Base-by-base conservation (phyloP, 2,113 vertebrate species). In the Mionectes macconnelli region DNA sequence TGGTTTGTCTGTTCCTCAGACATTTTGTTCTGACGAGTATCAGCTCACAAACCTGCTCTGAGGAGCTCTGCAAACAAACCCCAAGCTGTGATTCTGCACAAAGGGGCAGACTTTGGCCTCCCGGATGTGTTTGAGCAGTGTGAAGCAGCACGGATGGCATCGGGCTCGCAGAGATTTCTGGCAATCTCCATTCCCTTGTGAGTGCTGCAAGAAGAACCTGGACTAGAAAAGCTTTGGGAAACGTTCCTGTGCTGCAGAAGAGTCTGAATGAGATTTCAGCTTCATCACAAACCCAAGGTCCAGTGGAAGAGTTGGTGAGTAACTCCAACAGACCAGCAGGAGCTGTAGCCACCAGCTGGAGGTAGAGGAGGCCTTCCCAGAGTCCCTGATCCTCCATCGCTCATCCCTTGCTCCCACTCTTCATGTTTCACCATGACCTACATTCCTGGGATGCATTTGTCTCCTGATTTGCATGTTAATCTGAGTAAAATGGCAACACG, bases 391-490 rank as follows among this genome's bases (percentile, higher is more conserved):
- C 84, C 35, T 50, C 24, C 50, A 3, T 8, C 10, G 50, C 63
- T 68, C 7, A 1, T 45, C 39, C 63, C 52, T 77, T 89, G 49
- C 69, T 53, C 66, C 82, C 16, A 16, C 10, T 75, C n/a, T 25
- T 47, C 22, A 8, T 14, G 0, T 66, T 90, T 64, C 89, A 64
- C 68, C 13, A 1, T 74, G 96, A 89, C 97, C 96, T 87, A 91
- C 93, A 90, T 95, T 96, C 82, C 80, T 87, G 24, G 70, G 64
- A 68, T 3, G 72, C 68, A 39, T 81, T 59, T 57, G 52, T 68
- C 57, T 89, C 67, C 75, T 10, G 27, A 88, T 94, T 90, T 79
- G 73, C 96, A 87, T 64, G 42, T 60, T 89, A 95, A 91, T 60
- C 47, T 56, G 63, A 92, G 33, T 55, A 81, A 87, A 96, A 81